Evolutionary conservation across 2,113 vertebrate species (phyloP).

Genomic region (Hipposideros armiger): DNA sequence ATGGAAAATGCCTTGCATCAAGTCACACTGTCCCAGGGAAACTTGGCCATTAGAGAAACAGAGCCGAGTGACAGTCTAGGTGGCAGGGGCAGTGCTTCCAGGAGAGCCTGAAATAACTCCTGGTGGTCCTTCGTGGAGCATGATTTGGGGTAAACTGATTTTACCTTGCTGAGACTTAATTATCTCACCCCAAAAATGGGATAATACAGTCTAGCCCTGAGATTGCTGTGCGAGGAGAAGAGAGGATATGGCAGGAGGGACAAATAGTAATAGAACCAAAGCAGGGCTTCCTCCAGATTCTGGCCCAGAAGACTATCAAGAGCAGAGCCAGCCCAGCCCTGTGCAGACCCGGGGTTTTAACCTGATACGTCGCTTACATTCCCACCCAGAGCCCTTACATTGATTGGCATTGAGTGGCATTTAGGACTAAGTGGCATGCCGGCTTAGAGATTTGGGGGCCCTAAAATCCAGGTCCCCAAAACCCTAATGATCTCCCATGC

Average conservation of each 20-base stretch:
- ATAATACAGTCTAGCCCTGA: fast-evolving
- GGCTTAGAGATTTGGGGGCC: background rate
- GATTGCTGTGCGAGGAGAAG: fast-evolving
- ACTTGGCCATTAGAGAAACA: background rate
- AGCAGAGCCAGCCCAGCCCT: fast-evolving
- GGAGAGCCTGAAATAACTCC: background rate
- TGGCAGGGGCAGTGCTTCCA: fast-evolving
- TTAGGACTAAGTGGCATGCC: fast-evolving
- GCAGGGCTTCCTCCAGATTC: background rate
- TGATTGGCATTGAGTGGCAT: background rate
- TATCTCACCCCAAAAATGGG: background rate
- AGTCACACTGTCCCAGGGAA: background rate
- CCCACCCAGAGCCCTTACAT: fast-evolving
- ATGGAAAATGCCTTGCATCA: fast-evolving
- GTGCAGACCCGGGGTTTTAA: background rate
- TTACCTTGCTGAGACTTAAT: background rate
- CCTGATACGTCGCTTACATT: fast-evolving
- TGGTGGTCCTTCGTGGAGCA: fast-evolving
- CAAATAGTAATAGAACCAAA: background rate
- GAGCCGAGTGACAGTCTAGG: fast-evolving
- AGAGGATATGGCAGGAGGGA: fast-evolving
- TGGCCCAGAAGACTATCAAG: fast-evolving
- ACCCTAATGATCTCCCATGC: too few relatives aligned
- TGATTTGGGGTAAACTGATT: background rate
- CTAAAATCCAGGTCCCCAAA: fast-evolving